Conservation (phyloP, 1,140 invertebrate genomes). For the Aphidius ervi region DNA sequence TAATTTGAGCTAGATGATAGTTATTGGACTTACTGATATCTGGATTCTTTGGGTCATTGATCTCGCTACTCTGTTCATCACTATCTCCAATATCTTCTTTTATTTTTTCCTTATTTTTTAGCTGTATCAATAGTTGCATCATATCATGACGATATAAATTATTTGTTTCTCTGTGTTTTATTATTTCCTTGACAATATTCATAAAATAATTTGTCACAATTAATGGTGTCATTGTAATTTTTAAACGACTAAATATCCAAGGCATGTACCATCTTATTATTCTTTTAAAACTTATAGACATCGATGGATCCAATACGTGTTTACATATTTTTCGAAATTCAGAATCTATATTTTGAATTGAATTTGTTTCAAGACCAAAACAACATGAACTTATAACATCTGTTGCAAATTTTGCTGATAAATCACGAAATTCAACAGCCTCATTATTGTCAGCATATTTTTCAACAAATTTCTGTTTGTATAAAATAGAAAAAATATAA, state of each 20-base stretch:
- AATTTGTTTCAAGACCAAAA: constrained; percentile 50
- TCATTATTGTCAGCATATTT: constrained; percentile 22
- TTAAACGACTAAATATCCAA: constrained; percentile 13
- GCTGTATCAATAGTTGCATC: constrained; percentile 26
- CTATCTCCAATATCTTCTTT: constrained; percentile 27
- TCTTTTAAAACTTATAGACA: constrained; percentile 21
- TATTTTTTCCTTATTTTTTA: constrained; percentile 36
- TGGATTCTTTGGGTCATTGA: too few relatives aligned
- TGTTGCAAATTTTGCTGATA: constrained; percentile 50
- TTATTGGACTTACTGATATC: neutral
- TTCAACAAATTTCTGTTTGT: constrained; percentile 25
- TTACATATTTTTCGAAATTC: constrained; percentile 41
- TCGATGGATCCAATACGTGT: constrained; percentile 28
- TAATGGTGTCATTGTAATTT: constrained; percentile 19
- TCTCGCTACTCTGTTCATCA: constrained; percentile 7
- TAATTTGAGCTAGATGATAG: neutral
- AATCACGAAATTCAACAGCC: constrained; percentile 37
- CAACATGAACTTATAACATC: constrained; percentile 51
- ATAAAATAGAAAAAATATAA: constrained; percentile 7
- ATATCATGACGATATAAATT: constrained; percentile 27
- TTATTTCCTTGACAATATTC: constrained; percentile 24
- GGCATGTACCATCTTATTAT: constrained; percentile 21
- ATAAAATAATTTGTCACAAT: constrained; percentile 29
- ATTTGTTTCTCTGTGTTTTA: constrained; percentile 24
- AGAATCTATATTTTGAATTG: constrained; percentile 45